phyloP scores from a whole-genome alignment of 2,113 vertebrate genomes.

The Heteronetta atricapilla region DNA sequence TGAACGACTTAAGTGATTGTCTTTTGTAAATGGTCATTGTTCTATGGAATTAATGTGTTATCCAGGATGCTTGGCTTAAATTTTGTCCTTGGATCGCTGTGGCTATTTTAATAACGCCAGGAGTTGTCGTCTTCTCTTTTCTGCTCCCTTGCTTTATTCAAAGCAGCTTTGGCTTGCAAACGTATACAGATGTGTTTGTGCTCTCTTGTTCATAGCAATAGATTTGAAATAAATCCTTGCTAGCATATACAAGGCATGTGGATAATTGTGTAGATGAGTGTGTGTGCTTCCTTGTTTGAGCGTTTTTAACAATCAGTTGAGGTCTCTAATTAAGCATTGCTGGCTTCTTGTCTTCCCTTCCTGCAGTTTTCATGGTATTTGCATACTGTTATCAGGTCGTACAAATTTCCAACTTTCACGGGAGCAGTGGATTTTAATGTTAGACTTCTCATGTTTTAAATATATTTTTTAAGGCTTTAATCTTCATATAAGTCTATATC shows the following conservation, averaged over 20 bases:
- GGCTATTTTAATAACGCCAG: background rate
- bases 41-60: background rate
- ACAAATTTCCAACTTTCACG: background rate
- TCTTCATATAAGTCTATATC: background rate
- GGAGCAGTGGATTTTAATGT: background rate
- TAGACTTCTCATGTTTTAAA: background rate
- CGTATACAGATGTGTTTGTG: background rate
- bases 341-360: background rate
- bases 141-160: background rate
- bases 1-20: background rate
- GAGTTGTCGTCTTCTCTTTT: background rate
- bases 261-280: background rate
- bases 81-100: background rate
- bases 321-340: background rate
- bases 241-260: background rate
- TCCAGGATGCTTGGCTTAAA: background rate
- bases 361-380: background rate
- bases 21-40: background rate
- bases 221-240: constrained; percentile 9
- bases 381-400: background rate
- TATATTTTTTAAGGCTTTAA: background rate
- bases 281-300: background rate
- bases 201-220: background rate
- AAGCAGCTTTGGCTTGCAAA: constrained; percentile 21
- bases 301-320: background rate